Evolutionary conservation across 64 coral and sea anemone species (phyloP).

Genomic region (Actinia tenebrosa): DNA sequence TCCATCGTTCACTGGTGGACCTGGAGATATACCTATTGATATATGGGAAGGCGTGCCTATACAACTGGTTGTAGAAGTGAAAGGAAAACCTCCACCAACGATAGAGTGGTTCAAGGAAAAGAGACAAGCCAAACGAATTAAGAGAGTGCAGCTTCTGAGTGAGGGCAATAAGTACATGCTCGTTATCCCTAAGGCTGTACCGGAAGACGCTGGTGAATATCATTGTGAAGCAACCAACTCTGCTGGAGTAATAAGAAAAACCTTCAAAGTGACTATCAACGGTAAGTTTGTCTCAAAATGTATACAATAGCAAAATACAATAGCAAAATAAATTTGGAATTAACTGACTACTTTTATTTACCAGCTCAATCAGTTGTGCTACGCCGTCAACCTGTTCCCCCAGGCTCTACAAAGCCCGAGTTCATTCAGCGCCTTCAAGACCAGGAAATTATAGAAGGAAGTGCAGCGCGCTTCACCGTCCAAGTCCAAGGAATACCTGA

Average conservation of each 20-base stretch:
- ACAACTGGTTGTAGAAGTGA: conserved; percentile 63
- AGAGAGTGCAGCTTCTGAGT: conserved; percentile 55
- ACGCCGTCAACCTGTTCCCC: conserved; percentile 69
- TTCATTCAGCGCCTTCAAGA: conserved; percentile 96
- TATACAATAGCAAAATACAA: neutral
- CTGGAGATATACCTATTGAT: conserved; percentile 58
- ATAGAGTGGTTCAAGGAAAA: conserved; percentile 86
- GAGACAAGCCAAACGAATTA: conserved; percentile 65
- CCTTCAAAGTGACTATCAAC: conserved; percentile 67
- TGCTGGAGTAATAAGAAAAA: conserved; percentile 57
- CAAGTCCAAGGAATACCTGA: conserved; percentile 89
- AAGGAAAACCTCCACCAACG: conserved; percentile 65
- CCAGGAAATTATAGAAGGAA: conserved; percentile 89
- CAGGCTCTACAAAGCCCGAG: conserved; percentile 60
- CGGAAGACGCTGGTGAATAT: conserved; percentile 78
- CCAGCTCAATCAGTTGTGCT: conserved; percentile 72
- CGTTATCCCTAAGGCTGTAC: conserved; percentile 66
- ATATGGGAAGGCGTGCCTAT: conserved; percentile 84
- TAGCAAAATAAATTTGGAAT: no score
- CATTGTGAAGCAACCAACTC: conserved; percentile 69
- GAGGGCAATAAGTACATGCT: conserved; percentile 55
- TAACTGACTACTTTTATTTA: neutral
- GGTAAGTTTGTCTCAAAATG: conserved; percentile 36
- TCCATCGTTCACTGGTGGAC: conserved; percentile 63
- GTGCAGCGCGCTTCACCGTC: conserved; percentile 84